These are phyloP conservation scores for Xestia sexstrigata DNA, from an alignment of 2,888 invertebrate species.

Conservation along the genomic window DNA sequence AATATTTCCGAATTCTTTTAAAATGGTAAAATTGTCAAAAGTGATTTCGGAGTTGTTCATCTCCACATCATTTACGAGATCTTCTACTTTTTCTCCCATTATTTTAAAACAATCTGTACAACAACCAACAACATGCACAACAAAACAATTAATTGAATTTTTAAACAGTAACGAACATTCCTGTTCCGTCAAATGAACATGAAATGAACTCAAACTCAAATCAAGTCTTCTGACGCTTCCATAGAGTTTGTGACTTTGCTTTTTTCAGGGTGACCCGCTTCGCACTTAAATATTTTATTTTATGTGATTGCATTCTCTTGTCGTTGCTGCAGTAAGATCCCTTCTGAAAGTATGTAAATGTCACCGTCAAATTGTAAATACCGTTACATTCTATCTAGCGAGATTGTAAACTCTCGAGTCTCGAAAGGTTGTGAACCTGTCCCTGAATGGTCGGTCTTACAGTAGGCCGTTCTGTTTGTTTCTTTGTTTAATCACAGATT, in stretches of 20 bases:
- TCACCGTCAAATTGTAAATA: too few species aligned
- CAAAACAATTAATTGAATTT: slow-evolving; percentile 1
- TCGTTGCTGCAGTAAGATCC: too few species aligned
- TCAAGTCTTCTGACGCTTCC: neutral
- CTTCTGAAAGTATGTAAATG: too few species aligned
- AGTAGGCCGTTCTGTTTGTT: too few species aligned
- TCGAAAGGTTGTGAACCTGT: too few species aligned
- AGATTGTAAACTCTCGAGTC: too few species aligned
- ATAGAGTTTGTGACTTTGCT: neutral
- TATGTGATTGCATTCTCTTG: too few species aligned
- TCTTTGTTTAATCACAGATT: too few species aligned
- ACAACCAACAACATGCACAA: slow-evolving; percentile 9
- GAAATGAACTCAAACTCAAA: too few species aligned
- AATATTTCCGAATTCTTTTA: slow-evolving; percentile 86
- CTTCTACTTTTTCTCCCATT: slow-evolving; percentile 78
- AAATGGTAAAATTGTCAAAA: slow-evolving; percentile 84
- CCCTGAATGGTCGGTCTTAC: too few species aligned
- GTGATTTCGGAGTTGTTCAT: slow-evolving; percentile 78
- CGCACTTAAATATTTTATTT: too few species aligned
- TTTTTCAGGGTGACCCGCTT: neutral
- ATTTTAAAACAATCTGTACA: slow-evolving; percentile 50
- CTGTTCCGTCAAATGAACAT: slow-evolving; percentile 16
- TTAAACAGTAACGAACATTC: slow-evolving; percentile 27
- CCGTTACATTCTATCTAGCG: too few species aligned
- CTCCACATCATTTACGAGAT: slow-evolving; percentile 74